Evolutionary conservation across 2,797 vertebrate species (phyloP).

Genomic region (Chelmon rostratus): DNA sequence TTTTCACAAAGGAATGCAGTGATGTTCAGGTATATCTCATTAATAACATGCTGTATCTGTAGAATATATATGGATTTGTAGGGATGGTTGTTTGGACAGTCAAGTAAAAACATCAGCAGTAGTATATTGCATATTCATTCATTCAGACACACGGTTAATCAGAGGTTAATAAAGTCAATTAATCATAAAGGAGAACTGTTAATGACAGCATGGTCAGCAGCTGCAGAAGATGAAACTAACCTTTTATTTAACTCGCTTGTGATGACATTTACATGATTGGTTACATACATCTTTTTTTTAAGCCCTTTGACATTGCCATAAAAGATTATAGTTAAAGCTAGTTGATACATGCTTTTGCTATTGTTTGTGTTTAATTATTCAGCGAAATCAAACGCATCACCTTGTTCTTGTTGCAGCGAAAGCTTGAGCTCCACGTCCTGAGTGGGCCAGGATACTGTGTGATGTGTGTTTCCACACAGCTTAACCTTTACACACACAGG

Average conservation of each 20-base stretch:
- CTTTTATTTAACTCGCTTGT: neutral
- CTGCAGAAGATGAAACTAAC: neutral
- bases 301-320: neutral
- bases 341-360: neutral
- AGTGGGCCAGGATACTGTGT: neutral
- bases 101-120: no score
- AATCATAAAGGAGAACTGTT: neutral
- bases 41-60: no score
- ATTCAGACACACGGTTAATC: neutral
- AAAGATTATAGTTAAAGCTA: neutral
- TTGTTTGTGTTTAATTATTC: neutral
- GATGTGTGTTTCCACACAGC: neutral
- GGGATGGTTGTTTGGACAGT: no score
- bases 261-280: neutral
- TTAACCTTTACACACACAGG: neutral
- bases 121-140: neutral
- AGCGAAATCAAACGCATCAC: conserved; percentile 31
- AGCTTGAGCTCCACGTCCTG: neutral
- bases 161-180: neutral
- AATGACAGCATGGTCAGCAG: neutral
- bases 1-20: no score
- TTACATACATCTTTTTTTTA: neutral
- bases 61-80: no score
- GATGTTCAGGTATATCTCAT: no score
- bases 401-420: conserved; percentile 14